Conservation (phyloP, 2,797 vertebrate species). For the Coreius guichenoti region DNA sequence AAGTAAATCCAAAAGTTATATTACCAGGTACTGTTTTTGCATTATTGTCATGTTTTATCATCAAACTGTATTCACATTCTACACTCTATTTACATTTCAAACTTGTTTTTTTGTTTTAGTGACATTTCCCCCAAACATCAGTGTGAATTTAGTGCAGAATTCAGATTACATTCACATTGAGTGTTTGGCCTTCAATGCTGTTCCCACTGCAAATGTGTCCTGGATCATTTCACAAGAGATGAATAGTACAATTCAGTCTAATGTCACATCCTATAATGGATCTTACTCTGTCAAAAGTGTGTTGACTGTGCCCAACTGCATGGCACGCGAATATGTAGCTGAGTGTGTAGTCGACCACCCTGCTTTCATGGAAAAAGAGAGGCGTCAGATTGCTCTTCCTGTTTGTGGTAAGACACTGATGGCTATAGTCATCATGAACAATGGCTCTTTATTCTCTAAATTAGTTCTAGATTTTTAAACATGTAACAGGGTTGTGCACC, state of each 20-base stretch:
- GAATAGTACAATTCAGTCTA: constrained; percentile 66
- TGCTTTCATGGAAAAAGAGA: constrained; percentile 66
- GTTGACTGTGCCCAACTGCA: constrained; percentile 73
- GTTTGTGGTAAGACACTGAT: constrained; percentile 70
- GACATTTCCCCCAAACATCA: constrained; percentile 69
- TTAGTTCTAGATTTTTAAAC: not conserved
- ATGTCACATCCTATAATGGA: constrained; percentile 72
- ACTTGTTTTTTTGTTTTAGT: constrained; percentile 18
- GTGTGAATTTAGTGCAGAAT: constrained; percentile 62
- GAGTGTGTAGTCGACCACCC: constrained; percentile 76
- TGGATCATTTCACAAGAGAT: constrained; percentile 74
- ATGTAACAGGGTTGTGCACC: not conserved
- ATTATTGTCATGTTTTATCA: not conserved
- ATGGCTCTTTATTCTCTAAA: constrained; percentile 40
- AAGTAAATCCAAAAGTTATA: constrained; percentile 60
- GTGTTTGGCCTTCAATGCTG: constrained; percentile 72
- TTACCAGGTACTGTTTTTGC: constrained; percentile 62
- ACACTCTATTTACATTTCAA: not conserved
- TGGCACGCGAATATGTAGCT: constrained; percentile 65
- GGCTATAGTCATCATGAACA: constrained; percentile 16
- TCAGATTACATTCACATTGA: constrained; percentile 67
- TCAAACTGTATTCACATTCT: not conserved
- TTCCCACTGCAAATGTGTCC: constrained; percentile 75
- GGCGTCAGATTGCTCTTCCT: constrained; percentile 70
- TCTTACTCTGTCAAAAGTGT: constrained; percentile 72